A percentile compares a stretch with the other conserved stretches of the same genome.
Evolutionary conservation across 2,113 vertebrate genomes (phyloP).

Genomic region (Chrysemys picta): DNA sequence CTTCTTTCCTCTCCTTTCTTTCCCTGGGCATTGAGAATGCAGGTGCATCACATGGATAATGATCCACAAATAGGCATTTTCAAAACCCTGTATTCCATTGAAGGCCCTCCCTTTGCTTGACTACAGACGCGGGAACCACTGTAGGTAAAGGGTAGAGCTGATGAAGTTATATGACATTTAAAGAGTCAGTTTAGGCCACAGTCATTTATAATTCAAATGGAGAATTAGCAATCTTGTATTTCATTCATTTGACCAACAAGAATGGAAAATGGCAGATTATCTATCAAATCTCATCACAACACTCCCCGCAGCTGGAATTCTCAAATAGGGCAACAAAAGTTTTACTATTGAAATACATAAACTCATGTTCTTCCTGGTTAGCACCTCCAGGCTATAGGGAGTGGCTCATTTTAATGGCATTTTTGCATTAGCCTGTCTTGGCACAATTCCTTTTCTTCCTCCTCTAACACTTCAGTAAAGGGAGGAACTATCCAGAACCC

Average conservation of each 20-base stretch:
- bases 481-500: neutral
- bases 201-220: neutral
- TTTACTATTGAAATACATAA: neutral
- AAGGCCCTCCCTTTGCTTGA: neutral
- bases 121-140: neutral
- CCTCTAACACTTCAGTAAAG: neutral
- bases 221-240: neutral
- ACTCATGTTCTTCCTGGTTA: too few relatives aligned
- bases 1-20: neutral
- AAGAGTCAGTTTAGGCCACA: slow-evolving; percentile 27
- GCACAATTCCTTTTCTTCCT: neutral
- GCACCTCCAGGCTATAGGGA: neutral
- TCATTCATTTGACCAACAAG: slow-evolving; percentile 4
- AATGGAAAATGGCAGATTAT: neutral
- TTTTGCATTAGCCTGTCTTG: neutral
- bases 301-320: slow-evolving; percentile 13
- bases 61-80: rapidly evolving
- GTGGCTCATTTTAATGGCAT: neutral
- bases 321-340: slow-evolving; percentile 7
- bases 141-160: neutral
- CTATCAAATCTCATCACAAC: neutral
- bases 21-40: neutral
- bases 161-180: neutral
- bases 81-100: neutral
- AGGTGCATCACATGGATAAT: rapidly evolving